phyloP scores from a whole-genome alignment of 2,797 vertebrate species.

The Limosa lapponica region DNA sequence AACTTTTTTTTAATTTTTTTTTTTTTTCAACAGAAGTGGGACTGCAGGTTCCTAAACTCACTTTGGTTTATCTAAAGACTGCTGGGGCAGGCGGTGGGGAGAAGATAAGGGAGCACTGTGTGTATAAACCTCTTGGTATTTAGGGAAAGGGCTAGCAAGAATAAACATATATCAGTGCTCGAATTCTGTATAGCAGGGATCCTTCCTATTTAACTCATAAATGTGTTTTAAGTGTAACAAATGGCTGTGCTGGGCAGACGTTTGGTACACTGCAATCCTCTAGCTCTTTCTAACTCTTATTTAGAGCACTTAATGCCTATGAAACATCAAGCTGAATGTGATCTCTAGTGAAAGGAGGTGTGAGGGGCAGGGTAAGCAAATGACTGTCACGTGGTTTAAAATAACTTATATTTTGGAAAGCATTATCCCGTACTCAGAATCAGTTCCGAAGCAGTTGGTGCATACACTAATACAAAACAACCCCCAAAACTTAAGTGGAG shows the following conservation, averaged over 20 bases:
- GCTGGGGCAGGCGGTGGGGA: constrained; percentile 43
- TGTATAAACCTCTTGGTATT: constrained; percentile 54
- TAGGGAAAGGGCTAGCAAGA: constrained; percentile 45
- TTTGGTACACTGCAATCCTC: constrained; percentile 1
- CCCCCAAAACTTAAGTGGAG: background rate
- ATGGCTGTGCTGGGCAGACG: background rate
- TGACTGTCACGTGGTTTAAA: background rate
- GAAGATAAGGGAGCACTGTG: constrained; percentile 59
- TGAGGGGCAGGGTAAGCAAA: background rate
- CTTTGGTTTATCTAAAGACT: constrained; percentile 60
- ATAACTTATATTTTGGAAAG: constrained; percentile 16
- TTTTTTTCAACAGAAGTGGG: background rate
- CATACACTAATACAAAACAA: background rate
- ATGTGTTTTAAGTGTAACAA: constrained; percentile 13
- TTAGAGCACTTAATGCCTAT: constrained; percentile 68
- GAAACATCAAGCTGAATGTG: background rate
- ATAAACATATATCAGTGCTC: constrained; percentile 39
- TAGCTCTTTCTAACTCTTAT: background rate
- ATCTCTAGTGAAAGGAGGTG: background rate
- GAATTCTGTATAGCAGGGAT: constrained; percentile 41
- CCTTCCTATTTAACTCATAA: constrained; percentile 35
- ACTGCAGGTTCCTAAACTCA: constrained; percentile 42
- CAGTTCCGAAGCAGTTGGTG: background rate
- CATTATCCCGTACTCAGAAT: background rate
- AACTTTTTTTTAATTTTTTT: background rate